Conservation (phyloP, 1,140 invertebrate species). For the Diuraphis noxia region DNA sequence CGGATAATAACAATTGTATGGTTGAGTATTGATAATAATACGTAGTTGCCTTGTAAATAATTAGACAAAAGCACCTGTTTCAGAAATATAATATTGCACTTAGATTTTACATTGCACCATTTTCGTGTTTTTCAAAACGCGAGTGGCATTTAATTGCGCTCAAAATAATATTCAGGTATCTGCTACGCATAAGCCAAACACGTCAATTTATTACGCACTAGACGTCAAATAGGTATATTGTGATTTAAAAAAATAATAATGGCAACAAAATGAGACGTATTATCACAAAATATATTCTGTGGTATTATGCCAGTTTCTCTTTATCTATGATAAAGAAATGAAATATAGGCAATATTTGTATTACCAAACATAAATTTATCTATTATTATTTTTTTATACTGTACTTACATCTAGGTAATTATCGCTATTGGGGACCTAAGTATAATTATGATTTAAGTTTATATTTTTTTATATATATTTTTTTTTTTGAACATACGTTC, state of each 20-base stretch:
- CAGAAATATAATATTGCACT: not conserved
- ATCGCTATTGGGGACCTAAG: not conserved
- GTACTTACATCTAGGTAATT: not conserved
- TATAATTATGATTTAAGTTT: not conserved
- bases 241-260: not conserved
- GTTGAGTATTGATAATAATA: not conserved
- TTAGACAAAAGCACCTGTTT: not conserved
- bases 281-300: too few species aligned
- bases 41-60: not conserved
- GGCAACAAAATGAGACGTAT: not conserved
- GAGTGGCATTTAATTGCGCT: not conserved
- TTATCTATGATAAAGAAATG: not conserved
- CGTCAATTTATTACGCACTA: not conserved
- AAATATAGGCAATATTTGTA: not conserved
- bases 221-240: not conserved
- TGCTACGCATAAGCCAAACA: not conserved
- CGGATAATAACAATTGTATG: not conserved
- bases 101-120: not conserved
- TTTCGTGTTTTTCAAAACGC: not conserved
- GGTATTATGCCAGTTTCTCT: not conserved
- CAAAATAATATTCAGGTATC: not conserved
- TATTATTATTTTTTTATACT: not conserved
- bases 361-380: not conserved
- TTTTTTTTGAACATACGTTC: not conserved
- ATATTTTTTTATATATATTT: not conserved